Evolutionary conservation across 2,113 vertebrate species (phyloP).

Genomic region (Aegotheles bennettii): DNA sequence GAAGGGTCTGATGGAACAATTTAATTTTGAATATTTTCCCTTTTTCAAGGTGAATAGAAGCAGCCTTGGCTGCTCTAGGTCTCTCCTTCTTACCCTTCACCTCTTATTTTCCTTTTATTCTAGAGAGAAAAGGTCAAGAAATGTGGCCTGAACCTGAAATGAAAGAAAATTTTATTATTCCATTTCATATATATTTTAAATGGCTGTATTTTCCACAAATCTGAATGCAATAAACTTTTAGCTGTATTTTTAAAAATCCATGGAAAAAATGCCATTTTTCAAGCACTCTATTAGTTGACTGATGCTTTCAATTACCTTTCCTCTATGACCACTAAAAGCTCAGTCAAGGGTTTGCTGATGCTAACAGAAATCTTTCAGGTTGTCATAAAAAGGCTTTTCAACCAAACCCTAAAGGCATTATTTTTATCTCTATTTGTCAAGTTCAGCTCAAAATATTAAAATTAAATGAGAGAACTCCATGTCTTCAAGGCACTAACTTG

Average conservation of each 20-base stretch:
- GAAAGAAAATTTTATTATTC: not conserved
- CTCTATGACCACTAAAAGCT: conserved; percentile 6
- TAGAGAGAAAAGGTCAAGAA: not conserved
- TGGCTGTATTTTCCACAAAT: not conserved
- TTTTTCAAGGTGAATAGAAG: not conserved
- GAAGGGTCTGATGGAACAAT: not conserved
- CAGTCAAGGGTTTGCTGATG: not conserved
- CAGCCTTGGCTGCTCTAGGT: not conserved
- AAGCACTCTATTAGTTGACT: not conserved
- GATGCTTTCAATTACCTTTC: conserved; percentile 33
- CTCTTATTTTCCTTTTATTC: not conserved
- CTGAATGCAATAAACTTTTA: not conserved
- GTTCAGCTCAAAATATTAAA: conserved; percentile 49
- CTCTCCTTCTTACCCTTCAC: not conserved
- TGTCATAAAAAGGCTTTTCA: conserved; percentile 14
- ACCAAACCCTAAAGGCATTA: not conserved
- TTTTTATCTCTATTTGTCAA: conserved; percentile 53
- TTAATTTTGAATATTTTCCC: not conserved
- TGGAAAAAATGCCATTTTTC: not conserved
- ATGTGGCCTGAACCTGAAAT: not conserved
- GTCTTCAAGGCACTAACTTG: conserved; percentile 31
- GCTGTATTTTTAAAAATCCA: not conserved
- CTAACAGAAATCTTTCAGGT: conserved; percentile 5
- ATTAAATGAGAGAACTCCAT: conserved; percentile 23
- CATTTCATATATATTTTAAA: not conserved